Percentiles rank a stretch among this genome's conserved stretches.
Conservation (phyloP, 2,888 invertebrate species). For the Pocota personata region DNA sequence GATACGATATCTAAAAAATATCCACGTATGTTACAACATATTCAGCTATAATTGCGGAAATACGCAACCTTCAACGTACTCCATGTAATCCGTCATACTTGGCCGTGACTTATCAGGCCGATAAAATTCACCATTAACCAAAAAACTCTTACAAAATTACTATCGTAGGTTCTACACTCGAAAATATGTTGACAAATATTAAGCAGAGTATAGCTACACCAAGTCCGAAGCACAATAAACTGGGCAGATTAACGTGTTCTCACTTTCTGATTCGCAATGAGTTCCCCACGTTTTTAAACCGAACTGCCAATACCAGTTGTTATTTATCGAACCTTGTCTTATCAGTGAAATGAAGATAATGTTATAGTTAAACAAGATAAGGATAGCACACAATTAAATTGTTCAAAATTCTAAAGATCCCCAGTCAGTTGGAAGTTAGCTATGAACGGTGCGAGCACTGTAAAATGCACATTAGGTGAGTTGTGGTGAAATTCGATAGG, state of each 20-base stretch:
- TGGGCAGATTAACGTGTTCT: neutral
- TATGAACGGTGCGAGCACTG: neutral
- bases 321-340: conserved; percentile 25
- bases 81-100: conserved; percentile 9
- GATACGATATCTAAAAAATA: neutral
- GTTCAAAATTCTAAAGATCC: conserved; percentile 21
- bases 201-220: neutral
- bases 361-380: conserved; percentile 37
- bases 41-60: neutral
- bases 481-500: neutral
- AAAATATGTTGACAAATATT: conserved; percentile 12
- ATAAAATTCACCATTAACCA: conserved; percentile 6
- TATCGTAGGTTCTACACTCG: neutral
- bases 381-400: conserved; percentile 14
- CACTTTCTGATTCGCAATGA: neutral
- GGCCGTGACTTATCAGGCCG: conserved; percentile 25
- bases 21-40: neutral
- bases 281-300: conserved; percentile 7
- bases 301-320: conserved; percentile 1
- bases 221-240: conserved; percentile 4
- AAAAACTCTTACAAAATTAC: neutral
- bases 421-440: neutral
- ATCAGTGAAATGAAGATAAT: conserved; percentile 48
- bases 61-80: neutral
- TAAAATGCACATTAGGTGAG: conserved; percentile 55